phyloP scores from a whole-genome alignment of 2,888 invertebrate genomes.

The Eulithis prunata region DNA sequence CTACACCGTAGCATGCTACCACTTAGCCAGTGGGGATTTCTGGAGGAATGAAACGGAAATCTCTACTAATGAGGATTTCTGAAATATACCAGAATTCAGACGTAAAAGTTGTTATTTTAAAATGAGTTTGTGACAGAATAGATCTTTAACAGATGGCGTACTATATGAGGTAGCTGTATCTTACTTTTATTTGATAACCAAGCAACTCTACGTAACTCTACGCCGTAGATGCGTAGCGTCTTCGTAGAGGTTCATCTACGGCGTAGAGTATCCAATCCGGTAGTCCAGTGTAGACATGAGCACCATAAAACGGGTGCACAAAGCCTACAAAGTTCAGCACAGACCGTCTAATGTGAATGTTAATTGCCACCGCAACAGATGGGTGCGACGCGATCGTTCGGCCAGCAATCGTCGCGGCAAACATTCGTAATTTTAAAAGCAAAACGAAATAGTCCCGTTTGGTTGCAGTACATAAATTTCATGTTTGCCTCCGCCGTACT shows the following conservation, averaged over 20 bases:
- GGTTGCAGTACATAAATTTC: constrained; percentile 84
- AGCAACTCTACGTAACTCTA: too few species aligned
- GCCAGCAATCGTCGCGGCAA: constrained; percentile 75
- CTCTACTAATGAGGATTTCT: too few species aligned
- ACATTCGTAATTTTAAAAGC: constrained; percentile 83
- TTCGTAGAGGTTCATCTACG: neutral
- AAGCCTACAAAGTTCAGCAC: constrained; percentile 33
- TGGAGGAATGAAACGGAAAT: too few species aligned
- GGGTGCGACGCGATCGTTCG: constrained; percentile 71
- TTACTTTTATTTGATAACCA: too few species aligned
- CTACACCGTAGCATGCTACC: too few species aligned
- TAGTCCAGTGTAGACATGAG: constrained; percentile 34
- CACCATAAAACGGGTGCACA: constrained; percentile 32
- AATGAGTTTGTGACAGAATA: too few species aligned
- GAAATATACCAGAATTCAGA: too few species aligned
- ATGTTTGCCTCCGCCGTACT: constrained; percentile 80
- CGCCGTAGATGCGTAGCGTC: too few species aligned
- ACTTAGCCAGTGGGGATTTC: too few species aligned
- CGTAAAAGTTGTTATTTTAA: too few species aligned
- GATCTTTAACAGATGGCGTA: too few species aligned
- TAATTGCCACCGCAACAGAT: constrained; percentile 79
- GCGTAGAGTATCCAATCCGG: neutral
- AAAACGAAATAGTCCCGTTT: constrained; percentile 80
- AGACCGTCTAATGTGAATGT: constrained; percentile 68
- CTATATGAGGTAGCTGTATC: too few species aligned